These are phyloP conservation scores for Lathamus discolor DNA, from an alignment of 2,113 vertebrate species.

Conservation along the genomic window DNA sequence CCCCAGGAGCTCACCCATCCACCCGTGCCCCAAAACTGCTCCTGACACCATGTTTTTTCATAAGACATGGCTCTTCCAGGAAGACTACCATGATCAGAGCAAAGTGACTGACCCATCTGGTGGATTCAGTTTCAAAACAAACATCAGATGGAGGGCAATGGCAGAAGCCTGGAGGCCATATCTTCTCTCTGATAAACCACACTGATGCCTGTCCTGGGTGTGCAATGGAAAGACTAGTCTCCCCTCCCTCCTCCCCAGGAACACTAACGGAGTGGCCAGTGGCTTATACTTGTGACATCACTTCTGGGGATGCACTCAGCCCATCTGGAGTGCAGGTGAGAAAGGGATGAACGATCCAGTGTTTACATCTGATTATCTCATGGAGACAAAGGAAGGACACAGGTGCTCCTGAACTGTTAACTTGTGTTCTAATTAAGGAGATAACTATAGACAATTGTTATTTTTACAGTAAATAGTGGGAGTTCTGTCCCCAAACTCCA, in stretches of 20 bases:
- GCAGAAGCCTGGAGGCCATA: not conserved
- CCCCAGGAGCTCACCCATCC: not conserved
- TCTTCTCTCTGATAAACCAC: not conserved
- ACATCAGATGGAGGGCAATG: not conserved
- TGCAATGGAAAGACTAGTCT: not conserved
- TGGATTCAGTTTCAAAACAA: not conserved
- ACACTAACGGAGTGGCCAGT: fast-evolving
- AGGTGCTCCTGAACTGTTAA: not conserved
- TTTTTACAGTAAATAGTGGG: not conserved
- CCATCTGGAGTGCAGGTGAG: not conserved
- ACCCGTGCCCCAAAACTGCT: not conserved
- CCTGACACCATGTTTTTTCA: not conserved
- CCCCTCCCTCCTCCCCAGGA: not conserved
- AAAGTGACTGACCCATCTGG: not conserved
- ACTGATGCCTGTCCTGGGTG: fast-evolving
- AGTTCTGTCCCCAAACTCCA: not conserved
- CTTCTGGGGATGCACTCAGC: not conserved
- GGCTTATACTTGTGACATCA: not conserved
- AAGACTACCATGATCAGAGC: not conserved
- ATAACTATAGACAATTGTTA: not conserved
- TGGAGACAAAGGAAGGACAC: not conserved
- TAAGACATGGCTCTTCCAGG: not conserved
- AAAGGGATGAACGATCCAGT: not conserved
- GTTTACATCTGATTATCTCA: not conserved
- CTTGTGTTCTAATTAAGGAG: not conserved